Evolutionary conservation across 2,797 vertebrate genomes (phyloP), one percentile per base, ranked within the genome.

Genomic region (Pseudochromis fuscus): DNA sequence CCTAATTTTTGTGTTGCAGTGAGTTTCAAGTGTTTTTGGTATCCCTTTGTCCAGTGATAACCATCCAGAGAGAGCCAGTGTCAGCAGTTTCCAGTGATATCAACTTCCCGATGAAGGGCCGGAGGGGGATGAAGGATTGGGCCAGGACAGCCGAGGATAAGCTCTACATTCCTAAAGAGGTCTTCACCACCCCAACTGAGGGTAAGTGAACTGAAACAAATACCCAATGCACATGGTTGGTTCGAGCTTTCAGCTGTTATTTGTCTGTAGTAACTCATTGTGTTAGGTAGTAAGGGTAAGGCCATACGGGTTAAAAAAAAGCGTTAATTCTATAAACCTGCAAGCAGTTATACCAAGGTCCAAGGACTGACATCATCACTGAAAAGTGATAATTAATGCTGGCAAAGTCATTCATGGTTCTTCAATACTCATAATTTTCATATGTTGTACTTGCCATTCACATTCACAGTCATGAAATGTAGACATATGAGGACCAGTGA

Each of bases 71-170:
- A 65, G 97, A 99, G 83, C 97, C 97, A 0, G 94, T 99, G 65
- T 97, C 97, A 0, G 98, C 97, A 0, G 96, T 99, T 87, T 99
- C 98, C 91, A 99, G 97, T 0, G 96, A 99, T 89, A 97, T 99
- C 90, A 98, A 98, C 78, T 99, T 99, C 83, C 98, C 98, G 62
- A 96, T 98, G 97, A 96, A 95, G 81, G 98, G 97, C 15, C 95
- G 98, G 16, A 91, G 98, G 85, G 98, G 97, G 53, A 98, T 99
- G 97, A 99, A 99, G 87, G 97, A 99, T 87, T 99, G 98, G 98
- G 97, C 96, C 7, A 94, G 96, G 67, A 97, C 95, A 81, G 97
- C 97, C 0, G 97, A 99, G 77, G 98, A 99, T 92, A 99, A 98
- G 65, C 96, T 99, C 82, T 99, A 96, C 91, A 96, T 99, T 80